Evolutionary conservation across 2,797 vertebrate species (phyloP).

Genomic region (Harpagifer antarcticus): DNA sequence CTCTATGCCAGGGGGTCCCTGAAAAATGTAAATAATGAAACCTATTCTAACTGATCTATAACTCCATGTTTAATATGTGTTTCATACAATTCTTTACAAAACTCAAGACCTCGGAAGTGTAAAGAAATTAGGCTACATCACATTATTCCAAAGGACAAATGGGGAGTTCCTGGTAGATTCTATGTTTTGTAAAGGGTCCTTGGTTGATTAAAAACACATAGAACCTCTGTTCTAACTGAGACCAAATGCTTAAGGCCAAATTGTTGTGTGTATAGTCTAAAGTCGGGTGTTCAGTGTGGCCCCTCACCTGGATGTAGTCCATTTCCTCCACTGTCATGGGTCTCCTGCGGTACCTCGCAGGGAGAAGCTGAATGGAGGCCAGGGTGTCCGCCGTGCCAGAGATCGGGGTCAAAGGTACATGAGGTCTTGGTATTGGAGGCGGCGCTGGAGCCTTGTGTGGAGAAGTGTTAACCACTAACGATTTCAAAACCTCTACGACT

Average conservation of each 20-base stretch:
- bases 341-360: slow-evolving; percentile 84
- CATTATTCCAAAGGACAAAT: no score
- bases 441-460: slow-evolving; percentile 49
- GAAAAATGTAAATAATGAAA: no score
- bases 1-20: no score
- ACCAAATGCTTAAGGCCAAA: not conserved
- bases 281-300: no score
- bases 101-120: no score
- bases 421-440: slow-evolving; percentile 57
- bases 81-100: no score
- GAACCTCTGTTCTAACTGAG: not conserved
- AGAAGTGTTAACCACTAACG: slow-evolving; percentile 52
- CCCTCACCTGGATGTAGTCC: slow-evolving; percentile 84
- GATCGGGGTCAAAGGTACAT: slow-evolving; percentile 60
- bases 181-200: no score
- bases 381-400: slow-evolving; percentile 79
- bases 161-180: no score
- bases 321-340: slow-evolving; percentile 79
- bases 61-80: no score
- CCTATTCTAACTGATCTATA: no score
- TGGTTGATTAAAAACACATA: no score
- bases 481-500: slow-evolving; percentile 80
- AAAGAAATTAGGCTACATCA: no score
- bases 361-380: slow-evolving; percentile 76
- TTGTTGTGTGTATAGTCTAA: not conserved